Conservation (phyloP, 2,113 vertebrate genomes). For the Clupea harengus region DNA sequence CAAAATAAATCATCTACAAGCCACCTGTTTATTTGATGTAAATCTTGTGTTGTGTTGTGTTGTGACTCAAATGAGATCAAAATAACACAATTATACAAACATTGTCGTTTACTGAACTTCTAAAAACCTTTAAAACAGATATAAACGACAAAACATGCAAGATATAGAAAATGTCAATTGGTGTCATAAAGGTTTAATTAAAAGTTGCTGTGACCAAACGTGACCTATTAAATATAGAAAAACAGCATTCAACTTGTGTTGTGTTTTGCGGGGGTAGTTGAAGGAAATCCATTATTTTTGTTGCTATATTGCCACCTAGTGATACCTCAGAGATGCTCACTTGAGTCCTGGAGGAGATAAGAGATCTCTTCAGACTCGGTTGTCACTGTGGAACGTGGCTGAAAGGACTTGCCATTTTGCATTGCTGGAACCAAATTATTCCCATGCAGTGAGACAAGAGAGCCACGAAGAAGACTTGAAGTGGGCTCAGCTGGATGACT, state of each 20-base stretch:
- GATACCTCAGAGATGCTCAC: constrained; percentile 47
- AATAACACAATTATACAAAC: too few species aligned
- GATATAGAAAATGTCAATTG: not conserved
- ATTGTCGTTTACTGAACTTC: too few species aligned
- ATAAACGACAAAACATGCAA: not conserved
- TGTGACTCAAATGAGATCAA: not conserved
- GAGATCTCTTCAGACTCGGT: constrained; percentile 21
- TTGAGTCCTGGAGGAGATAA: constrained; percentile 36
- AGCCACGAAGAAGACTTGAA: not conserved
- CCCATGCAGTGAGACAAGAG: constrained; percentile 8
- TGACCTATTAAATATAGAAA: not conserved
- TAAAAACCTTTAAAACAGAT: too few species aligned
- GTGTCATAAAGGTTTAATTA: constrained; percentile 28
- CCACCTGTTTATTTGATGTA: not conserved
- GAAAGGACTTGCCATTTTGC: constrained; percentile 40
- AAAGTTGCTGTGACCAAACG: not conserved
- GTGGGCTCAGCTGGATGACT: constrained; percentile 14
- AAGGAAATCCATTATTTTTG: constrained; percentile 51
- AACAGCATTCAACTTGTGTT: not conserved
- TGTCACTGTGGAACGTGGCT: constrained; percentile 45
- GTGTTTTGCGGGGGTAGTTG: not conserved
- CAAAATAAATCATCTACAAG: not conserved
- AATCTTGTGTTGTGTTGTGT: not conserved
- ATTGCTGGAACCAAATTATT: constrained; percentile 15
- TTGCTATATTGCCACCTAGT: constrained; percentile 77